Evolutionary conservation across 2,797 vertebrate species (phyloP).

Genomic region (Brotula barbata): DNA sequence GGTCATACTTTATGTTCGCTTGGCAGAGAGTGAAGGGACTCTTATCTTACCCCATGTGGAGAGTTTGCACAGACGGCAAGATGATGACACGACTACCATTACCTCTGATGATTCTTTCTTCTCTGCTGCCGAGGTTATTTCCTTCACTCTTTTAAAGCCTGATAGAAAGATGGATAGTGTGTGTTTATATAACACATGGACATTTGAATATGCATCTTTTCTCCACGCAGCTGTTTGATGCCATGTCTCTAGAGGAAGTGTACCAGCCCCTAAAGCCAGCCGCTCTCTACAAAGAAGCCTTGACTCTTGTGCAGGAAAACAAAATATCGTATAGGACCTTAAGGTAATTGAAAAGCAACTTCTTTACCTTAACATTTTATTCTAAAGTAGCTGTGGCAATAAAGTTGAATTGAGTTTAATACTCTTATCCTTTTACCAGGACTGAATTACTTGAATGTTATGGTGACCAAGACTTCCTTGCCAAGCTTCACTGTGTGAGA

Average conservation of each 20-base stretch:
- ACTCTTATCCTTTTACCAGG: constrained; percentile 68
- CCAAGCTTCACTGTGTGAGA: constrained; percentile 94
- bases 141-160: not conserved
- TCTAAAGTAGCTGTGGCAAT: not conserved
- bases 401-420: not conserved
- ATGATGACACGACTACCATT: constrained; percentile 86
- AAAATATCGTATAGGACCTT: constrained; percentile 84
- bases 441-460: constrained; percentile 95
- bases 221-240: constrained; percentile 86
- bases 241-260: constrained; percentile 77
- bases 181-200: not conserved
- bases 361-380: not conserved
- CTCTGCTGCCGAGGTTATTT: constrained; percentile 91
- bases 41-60: constrained; percentile 88
- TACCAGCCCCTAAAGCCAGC: constrained; percentile 85
- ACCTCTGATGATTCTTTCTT: constrained; percentile 95
- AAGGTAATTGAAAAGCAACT: constrained; percentile 77
- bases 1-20: constrained; percentile 32
- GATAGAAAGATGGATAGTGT: too few species aligned
- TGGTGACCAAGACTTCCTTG: constrained; percentile 93
- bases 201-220: constrained; percentile 15
- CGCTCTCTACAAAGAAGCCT: constrained; percentile 91
- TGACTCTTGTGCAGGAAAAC: constrained; percentile 83
- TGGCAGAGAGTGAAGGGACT: constrained; percentile 86
- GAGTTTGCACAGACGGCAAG: constrained; percentile 77